Evolutionary conservation across 2,888 invertebrate species (phyloP).

Genomic region (Dryococelus australis): DNA sequence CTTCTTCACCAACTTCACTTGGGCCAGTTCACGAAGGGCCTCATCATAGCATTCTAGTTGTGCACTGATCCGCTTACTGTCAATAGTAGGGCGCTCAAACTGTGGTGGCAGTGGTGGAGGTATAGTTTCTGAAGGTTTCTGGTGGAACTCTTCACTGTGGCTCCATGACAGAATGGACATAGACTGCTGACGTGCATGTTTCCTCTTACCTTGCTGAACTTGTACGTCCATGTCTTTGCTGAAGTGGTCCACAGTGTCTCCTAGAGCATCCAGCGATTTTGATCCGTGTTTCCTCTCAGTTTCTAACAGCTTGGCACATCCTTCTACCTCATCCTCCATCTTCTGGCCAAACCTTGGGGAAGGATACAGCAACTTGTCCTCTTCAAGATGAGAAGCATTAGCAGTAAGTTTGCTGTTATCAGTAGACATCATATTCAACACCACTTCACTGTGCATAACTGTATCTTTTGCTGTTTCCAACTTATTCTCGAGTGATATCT

Average conservation of each 20-base stretch:
- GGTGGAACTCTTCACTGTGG: slow-evolving; percentile 43
- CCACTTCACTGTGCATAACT: background rate
- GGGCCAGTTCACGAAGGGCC: slow-evolving; percentile 51
- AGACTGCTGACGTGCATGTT: slow-evolving; percentile 51
- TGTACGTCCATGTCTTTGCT: background rate
- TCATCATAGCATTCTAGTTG: slow-evolving; percentile 53
- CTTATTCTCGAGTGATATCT: slow-evolving; percentile 32
- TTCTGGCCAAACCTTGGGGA: slow-evolving; percentile 38
- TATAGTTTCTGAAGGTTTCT: slow-evolving; percentile 34
- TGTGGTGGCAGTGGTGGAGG: slow-evolving; percentile 34
- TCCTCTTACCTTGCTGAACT: slow-evolving; percentile 40
- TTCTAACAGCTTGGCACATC: slow-evolving; percentile 18
- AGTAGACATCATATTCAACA: background rate
- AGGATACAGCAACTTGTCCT: slow-evolving; percentile 36
- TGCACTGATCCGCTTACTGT: slow-evolving; percentile 49
- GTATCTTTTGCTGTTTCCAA: slow-evolving; percentile 12
- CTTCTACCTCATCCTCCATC: slow-evolving; percentile 22
- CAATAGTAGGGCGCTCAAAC: slow-evolving; percentile 43
- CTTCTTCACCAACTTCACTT: slow-evolving; percentile 45
- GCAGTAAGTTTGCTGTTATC: background rate
- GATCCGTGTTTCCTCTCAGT: slow-evolving; percentile 42
- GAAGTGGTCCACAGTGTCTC: slow-evolving; percentile 33
- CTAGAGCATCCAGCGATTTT: slow-evolving; percentile 50
- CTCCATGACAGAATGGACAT: slow-evolving; percentile 47
- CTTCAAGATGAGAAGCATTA: background rate